Evolutionary conservation across 2,888 invertebrate species (phyloP).

Genomic region (Apotomis turbidana): DNA sequence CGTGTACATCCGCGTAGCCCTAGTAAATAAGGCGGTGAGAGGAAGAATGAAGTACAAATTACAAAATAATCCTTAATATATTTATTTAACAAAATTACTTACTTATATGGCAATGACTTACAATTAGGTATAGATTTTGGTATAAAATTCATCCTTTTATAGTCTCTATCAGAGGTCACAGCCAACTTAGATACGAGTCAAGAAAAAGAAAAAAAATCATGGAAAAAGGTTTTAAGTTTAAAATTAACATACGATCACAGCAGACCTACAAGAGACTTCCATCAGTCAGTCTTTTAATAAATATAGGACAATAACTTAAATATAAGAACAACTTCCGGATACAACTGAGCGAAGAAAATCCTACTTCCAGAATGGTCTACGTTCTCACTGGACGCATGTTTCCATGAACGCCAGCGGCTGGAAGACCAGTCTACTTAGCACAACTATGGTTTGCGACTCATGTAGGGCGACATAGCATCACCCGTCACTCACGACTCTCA

Average conservation of each 20-base stretch:
- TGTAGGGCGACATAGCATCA: too few species aligned
- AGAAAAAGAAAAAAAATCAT: slow-evolving; percentile 49
- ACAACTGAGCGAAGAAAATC: slow-evolving; percentile 44
- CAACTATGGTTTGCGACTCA: too few species aligned
- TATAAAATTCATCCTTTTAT: slow-evolving; percentile 61
- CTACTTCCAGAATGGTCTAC: too few species aligned
- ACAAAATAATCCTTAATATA: slow-evolving; percentile 41
- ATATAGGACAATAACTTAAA: slow-evolving; percentile 49
- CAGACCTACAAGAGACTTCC: slow-evolving; percentile 26
- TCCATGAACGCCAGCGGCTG: too few species aligned
- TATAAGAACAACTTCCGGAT: slow-evolving; percentile 52
- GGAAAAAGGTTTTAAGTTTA: slow-evolving; percentile 39
- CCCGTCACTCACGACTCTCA: too few species aligned
- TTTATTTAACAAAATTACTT: slow-evolving; percentile 59
- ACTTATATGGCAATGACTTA: slow-evolving; percentile 49
- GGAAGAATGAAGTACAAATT: slow-evolving; percentile 31
- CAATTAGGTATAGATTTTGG: slow-evolving; percentile 53
- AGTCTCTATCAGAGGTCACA: slow-evolving; percentile 66
- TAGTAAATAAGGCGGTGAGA: background rate
- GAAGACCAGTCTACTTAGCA: too few species aligned
- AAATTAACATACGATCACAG: slow-evolving; percentile 1
- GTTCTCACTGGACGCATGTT: too few species aligned
- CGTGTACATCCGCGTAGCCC: too few species aligned
- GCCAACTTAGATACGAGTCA: slow-evolving; percentile 61
- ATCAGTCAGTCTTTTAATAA: slow-evolving; percentile 44